Base-by-base conservation (phyloP, 2,888 invertebrate genomes). In the Odontocerum albicorne region DNA sequence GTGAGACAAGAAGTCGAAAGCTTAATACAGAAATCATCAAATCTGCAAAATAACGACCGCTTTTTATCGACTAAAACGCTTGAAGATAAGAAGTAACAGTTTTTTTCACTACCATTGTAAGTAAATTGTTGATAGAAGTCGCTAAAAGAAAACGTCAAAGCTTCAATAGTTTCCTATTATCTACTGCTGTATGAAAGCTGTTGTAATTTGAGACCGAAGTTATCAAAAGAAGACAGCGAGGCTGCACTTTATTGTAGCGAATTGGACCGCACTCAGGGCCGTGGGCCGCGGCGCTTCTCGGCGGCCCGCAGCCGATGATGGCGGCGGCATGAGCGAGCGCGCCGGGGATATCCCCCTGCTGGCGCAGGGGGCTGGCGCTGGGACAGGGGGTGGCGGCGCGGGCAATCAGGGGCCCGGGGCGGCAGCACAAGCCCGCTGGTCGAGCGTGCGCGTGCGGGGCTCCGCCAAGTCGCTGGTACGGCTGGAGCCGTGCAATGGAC, bases 401-500 rank as follows among this genome's bases (percentile, higher is more conserved):
- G 72, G 75, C 61, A 65, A 63, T 73, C 70, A 55, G 73, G 81
- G 64, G 73, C 82, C 44, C 82, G 83, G 74, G 27, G 21, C 33
- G 68, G 73, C 61, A 72, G 73, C 66, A 62, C 73, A 70, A 55
- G 74, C 81, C 46, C 83, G 83, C 74, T 84, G 83, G 76, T 83
- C 83, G 63, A 83, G 83, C 63, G 83, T 84, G 64, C 76, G 83
- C 62, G 82, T 84, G 62, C 81, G 77, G 68, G 83, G 83, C 66
- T 82, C 82, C 64, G 75, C 82, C 66, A 82, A 80, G 69, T 81
- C 81, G 68, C 74, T 82, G 64, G 83, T 84, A 63, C 82, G 82
- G 66, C 77, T 84, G 64, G 84, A 84, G 73, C 81, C 82, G 62
- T 83, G 83, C 74, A 84, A 84, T 69, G 84, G 84, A 63, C 65